Evolutionary conservation across 1,140 invertebrate species (phyloP).

Genomic region (Batillaria attramentaria): DNA sequence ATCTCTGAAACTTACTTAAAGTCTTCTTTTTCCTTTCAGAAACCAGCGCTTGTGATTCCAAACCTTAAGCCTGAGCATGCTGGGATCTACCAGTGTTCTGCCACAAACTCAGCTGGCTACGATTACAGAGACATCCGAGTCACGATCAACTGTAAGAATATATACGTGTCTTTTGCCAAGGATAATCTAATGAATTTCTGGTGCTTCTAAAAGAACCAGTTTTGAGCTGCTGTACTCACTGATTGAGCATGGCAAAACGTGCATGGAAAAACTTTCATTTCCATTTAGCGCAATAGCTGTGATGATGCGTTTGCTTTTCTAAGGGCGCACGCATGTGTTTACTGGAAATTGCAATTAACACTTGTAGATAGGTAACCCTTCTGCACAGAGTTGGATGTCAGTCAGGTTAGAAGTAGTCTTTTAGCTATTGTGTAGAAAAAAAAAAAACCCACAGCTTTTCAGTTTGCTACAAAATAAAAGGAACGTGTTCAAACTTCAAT

Average conservation of each 20-base stretch:
- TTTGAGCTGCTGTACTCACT: not conserved
- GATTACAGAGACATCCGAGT: conserved; percentile 49
- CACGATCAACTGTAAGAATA: conserved; percentile 51
- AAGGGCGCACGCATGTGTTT: not conserved
- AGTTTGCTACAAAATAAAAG: not conserved
- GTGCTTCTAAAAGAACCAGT: no score
- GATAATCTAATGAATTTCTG: no score
- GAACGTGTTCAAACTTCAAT: no score
- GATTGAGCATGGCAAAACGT: conserved; percentile 7
- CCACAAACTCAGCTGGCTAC: conserved; percentile 52
- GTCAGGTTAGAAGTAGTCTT: no score
- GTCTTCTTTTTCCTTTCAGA: conserved; percentile 39
- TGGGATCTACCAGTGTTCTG: conserved; percentile 58
- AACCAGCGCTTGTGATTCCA: conserved; percentile 40
- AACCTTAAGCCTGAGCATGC: conserved; percentile 43
- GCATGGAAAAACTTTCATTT: not conserved
- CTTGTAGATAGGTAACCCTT: not conserved
- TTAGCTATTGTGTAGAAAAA: not conserved
- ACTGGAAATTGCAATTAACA: not conserved
- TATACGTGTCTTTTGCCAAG: no score
- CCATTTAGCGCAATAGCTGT: no score
- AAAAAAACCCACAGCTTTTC: not conserved
- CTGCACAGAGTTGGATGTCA: not conserved
- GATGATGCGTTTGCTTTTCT: no score
- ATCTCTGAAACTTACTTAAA: no score